Base-by-base conservation (phyloP, 2,797 vertebrate genomes). In the Melanotaenia nigrans region DNA sequence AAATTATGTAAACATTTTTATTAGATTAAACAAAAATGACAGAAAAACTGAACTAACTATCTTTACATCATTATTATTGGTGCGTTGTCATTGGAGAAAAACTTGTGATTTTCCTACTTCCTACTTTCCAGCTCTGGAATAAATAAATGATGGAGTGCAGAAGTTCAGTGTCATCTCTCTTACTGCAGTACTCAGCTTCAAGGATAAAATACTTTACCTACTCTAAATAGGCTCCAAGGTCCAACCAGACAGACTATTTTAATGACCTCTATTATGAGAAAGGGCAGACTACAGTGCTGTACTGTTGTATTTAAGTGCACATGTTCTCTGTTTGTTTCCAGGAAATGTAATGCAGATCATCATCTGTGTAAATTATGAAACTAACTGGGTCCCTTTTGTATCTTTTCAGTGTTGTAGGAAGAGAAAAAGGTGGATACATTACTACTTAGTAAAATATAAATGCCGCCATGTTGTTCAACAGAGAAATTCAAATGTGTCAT, bases 401-500 rank as follows among this genome's bases (percentile, higher is more conserved):
- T 89, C 83, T 78, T 86, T 89, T 85, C 83, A 82, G 79, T 81
- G 71, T 90, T 87, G 76, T 77, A 85, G 85, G 84, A 89, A 87
- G 70, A 90, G 81, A 85, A 90, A 92, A 90, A 90, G 89, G 88
- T 90, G 85, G 92, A 87, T 92, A 89, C 90, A 92, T 91, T 90
- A 87, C 85, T 82, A 90, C 91, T 90, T 91, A 70, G 90, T 95
- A 66, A 95, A 95, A 94, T 95, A 95, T 94, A 93, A 92, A 95
- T 95, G 91, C 64, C 62, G 35, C 83, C 88, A 91, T 89, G 89
- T 92, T 94, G 94, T 94, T 92, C 74, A 86, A 94, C 94, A 94
- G 89, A 89, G 92, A 92, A 91, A 93, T 94, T 93, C 89, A 94
- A 95, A 94, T 87, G 89, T 87, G 85, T 92, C 92, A 95, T 95